phyloP scores from a whole-genome alignment of 2,888 invertebrate genomes.

The Blastobasis lacticolella region DNA sequence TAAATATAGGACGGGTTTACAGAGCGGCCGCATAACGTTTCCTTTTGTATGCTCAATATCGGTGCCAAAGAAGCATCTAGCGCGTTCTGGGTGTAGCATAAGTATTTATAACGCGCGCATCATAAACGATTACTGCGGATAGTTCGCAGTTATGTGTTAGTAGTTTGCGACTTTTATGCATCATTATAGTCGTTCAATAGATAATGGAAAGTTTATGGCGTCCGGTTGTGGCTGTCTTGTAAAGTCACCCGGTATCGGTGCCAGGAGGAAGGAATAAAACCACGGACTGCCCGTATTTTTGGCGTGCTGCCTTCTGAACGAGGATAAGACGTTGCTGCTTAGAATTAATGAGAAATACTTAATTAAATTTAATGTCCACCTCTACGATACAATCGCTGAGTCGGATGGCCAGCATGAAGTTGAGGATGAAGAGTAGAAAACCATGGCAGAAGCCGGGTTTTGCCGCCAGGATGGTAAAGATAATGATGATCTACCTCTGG shows the following conservation, averaged over 20 bases:
- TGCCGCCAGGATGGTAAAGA: no score
- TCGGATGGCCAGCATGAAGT: no score
- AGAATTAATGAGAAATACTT: no score
- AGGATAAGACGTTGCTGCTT: no score
- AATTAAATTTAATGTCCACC: no score
- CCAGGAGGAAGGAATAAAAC: conserved; percentile 37
- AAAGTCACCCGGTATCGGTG: conserved; percentile 30
- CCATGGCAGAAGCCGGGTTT: no score
- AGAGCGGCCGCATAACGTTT: conserved; percentile 34
- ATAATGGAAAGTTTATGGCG: conserved; percentile 54
- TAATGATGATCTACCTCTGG: no score
- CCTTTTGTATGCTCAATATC: conserved; percentile 24
- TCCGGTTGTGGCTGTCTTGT: conserved; percentile 40
- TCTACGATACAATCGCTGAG: no score
- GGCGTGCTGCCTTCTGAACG: no score
- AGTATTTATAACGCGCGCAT: conserved; percentile 19
- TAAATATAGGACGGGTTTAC: conserved; percentile 52
- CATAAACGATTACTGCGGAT: conserved; percentile 27
- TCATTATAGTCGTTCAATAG: conserved; percentile 36
- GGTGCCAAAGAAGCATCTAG: conserved; percentile 22
- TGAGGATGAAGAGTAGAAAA: no score
- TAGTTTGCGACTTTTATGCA: conserved; percentile 39
- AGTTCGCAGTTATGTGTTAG: conserved; percentile 26
- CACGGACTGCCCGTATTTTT: conserved; percentile 3
- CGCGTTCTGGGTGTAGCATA: neutral